Evolutionary conservation across 1,140 invertebrate genomes (phyloP), one percentile per base, ranked within the genome.

Genomic region (Capitella teleta): DNA sequence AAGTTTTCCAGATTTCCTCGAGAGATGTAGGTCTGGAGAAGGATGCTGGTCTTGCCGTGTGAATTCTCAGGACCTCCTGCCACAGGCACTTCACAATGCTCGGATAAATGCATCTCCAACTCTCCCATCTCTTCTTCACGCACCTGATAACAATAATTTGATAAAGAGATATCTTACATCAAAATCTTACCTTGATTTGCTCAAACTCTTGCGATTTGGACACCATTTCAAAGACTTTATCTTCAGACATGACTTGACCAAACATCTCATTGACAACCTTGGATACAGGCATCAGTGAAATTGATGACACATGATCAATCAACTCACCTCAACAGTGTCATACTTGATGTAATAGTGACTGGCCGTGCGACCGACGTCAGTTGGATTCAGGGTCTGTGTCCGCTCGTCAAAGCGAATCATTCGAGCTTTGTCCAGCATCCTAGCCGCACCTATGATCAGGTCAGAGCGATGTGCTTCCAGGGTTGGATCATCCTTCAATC

Each of bases 291-390:
- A 37, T 18, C 36, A 18, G n/a, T 2, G 4, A 37, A 37, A 37
- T 21, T 21, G 21, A 18, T n/a, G 90, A 94, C 59, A 90, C 86
- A 64, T 87, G 86, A 34, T 21, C 19, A 6, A 32, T 19, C 8
- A 12, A 6, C 55, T 52, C 32, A 85, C 81, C 70, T 93, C 86
- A 57, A 98, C 84, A 0, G 94, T 98, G 60, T 94, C 88, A 69
- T 90, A 90, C 61, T 94, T 97, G 36, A 99, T 90, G 68, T 99
- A 99, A 73, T 85, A 98, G 72, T 97, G 88, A 66, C 91, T 95
- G 1, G 95, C 91, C 42, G 89, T 97, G 50, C 95, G 78, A 1
- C 96, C 96, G 37, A 95, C 74, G 74, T 98, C 93, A 53, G 68
- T 75, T 1, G 86, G 74, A 61, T 81, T 80, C 18, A 97, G 76